phyloP scores from a whole-genome alignment of 2,888 invertebrate genomes.

The Elmis aenea region DNA sequence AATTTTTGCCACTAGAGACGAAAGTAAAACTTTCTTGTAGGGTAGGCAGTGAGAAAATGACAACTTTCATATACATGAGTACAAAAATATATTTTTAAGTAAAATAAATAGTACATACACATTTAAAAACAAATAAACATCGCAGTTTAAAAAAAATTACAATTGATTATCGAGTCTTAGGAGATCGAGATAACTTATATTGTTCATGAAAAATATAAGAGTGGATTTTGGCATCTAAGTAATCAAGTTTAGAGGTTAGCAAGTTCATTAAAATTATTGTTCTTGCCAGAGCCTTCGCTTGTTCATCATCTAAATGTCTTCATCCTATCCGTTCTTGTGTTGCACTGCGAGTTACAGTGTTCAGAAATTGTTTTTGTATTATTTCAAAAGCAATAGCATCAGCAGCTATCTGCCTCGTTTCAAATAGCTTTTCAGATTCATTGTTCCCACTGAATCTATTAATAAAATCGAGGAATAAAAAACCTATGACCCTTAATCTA shows the following conservation, averaged over 20 bases:
- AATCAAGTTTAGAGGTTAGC: background rate
- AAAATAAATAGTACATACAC: too few species aligned
- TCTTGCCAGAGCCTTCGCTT: too few species aligned
- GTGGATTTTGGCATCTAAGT: constrained; percentile 2
- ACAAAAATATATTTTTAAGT: too few species aligned
- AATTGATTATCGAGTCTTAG: background rate
- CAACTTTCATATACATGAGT: too few species aligned
- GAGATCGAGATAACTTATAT: background rate
- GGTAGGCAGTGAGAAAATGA: too few species aligned
- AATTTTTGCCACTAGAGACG: too few species aligned
- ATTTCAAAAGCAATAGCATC: background rate
- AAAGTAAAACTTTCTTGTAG: too few species aligned
- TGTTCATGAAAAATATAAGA: background rate
- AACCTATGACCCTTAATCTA: constrained; percentile 1
- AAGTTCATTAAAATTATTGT: too few species aligned
- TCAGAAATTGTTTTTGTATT: background rate
- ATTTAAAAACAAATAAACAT: too few species aligned
- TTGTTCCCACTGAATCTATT: background rate
- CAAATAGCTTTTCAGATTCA: background rate
- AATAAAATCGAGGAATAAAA: constrained; percentile 1
- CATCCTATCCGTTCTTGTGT: too few species aligned
- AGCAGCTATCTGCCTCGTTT: background rate
- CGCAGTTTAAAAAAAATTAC: background rate
- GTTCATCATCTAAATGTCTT: too few species aligned
- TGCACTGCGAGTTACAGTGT: too few species aligned